Evolutionary conservation across 2,888 invertebrate genomes (phyloP), one percentile per base, ranked within the genome.

Genomic region (Philonicus albiceps): DNA sequence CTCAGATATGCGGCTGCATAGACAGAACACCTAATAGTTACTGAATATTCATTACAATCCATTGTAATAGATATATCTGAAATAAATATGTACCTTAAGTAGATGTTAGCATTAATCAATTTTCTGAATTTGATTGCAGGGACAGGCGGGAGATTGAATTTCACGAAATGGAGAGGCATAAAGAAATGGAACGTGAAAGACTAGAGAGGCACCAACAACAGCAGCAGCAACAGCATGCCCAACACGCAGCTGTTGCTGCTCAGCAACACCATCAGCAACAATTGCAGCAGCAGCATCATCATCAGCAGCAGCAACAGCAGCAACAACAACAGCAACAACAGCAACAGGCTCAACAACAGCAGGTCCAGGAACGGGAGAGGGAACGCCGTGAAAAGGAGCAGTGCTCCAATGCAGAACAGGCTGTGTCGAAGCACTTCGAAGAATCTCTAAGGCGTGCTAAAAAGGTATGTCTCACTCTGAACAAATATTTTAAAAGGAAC

Each of bases 391-490:
- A 95, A 89, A 94, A 95, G 91, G 92, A 92, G 88, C 91, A 93
- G 90, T 83, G 87, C 72, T 76, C 87, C 11, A 90, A 91, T 87
- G 94, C 94, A 86, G 94, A 95, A 89, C 94, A 94, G 90, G 95
- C 96, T 88, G 96, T 98, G 87, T 95, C 97, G 90, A 96, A 97
- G 92, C 98, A 98, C 93, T 98, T 98, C 92, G 96, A 96, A 91
- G 97, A 97, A 93, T 97, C 97, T 88, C 94, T 97, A 88, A 94
- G 96, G 91, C 93, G 95, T 88, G 96, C 95, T 64, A 86, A 80
- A 72, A 86, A 86, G 80, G 86, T 86, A n/a, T 72, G 80, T 84
- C n/a, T n/a, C 49, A 37, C 37, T 11, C 37, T 34, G 2, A 19
- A 49, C n/a, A 49, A 49, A 49, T 49, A 49, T 49, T n/a, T 53